Base-by-base conservation (phyloP, 2,113 vertebrate genomes). In the Heliornis fulica region DNA sequence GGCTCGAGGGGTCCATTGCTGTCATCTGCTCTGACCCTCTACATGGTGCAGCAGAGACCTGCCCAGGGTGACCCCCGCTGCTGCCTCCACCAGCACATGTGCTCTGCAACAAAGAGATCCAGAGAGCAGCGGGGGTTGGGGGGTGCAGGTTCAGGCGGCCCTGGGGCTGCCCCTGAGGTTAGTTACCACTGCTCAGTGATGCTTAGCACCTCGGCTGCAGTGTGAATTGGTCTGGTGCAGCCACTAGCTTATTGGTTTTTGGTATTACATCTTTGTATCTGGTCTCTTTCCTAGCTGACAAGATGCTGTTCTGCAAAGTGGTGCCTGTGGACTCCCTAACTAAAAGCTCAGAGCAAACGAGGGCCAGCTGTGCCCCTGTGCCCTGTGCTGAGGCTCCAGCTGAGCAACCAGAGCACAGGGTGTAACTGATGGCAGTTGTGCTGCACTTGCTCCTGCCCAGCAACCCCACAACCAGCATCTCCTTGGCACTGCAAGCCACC, bases 41-140 rank as follows among this genome's bases (percentile, higher is more conserved):
- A 17, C 29, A 3, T 5, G 1, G 17, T 48, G 3, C 8, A 43
- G 59, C 10, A 43, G 53, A 46, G 64, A 14, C 31, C 34, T 28
- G 53, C 41, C 29, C 21, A 2, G 6, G 36, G 3, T 23, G 40
- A 25, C 21, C n/a, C 2, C 0, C 5, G 45, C 10, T 11, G 0
- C 23, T 29, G 48, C 75, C 50, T 13, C 17, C 32, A 11, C 69
- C 70, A 40, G 46, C 59, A 12, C 45, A 2, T 36, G 38, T 28
- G 56, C 43, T 46, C 48, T 10, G 63, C 50, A 46, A 45, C n/a
- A 15, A 4, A 11, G 64, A 7, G 32, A 29, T 41, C 7, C 1
- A 4, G 31, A 29, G 28, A 21, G 11, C 7, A 1, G 7, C n/a
- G 7, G 14, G 38, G 46, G 46, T 9, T 7, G 46, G 46, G 50